Evolutionary conservation across 2,797 vertebrate genomes (phyloP).

Genomic region (Phoeniculus purpureus): DNA sequence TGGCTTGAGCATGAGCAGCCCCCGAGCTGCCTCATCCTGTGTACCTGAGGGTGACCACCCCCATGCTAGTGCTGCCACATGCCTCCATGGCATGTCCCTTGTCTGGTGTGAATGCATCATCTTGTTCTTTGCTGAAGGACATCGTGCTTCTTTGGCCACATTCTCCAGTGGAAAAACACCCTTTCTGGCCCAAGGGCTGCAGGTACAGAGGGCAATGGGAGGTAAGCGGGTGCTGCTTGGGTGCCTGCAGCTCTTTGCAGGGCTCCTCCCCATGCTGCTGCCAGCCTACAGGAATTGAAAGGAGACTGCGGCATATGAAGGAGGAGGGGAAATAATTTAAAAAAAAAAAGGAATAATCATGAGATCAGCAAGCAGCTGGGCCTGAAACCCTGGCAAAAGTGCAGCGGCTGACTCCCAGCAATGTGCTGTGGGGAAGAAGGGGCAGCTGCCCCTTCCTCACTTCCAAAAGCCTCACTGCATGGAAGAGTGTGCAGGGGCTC

Average conservation of each 20-base stretch:
- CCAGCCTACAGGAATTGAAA: neutral
- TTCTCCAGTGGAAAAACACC: neutral
- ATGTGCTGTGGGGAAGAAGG: neutral
- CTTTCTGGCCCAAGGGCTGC: neutral
- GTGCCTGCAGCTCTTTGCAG: neutral
- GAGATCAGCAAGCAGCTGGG: neutral
- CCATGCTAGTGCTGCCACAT: fast-evolving
- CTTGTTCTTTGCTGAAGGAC: neutral
- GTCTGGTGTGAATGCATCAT: neutral
- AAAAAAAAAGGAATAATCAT: neutral
- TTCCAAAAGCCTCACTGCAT: neutral
- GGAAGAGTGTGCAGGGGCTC: neutral
- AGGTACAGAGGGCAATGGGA: neutral
- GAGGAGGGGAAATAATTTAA: neutral
- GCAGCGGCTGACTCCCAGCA: neutral
- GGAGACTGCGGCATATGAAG: neutral
- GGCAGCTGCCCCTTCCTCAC: neutral
- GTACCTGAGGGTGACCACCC: neutral
- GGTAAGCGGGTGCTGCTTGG: neutral
- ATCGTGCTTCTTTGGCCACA: neutral
- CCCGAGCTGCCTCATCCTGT: neutral
- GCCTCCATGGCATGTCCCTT: fast-evolving
- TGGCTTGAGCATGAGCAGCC: fast-evolving
- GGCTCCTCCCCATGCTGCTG: neutral
- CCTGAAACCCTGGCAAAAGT: neutral